Percentiles rank a stretch among this genome's conserved stretches.
Evolutionary conservation across 2,797 vertebrate genomes (phyloP).

Genomic region (Adrianichthys oophorus): DNA sequence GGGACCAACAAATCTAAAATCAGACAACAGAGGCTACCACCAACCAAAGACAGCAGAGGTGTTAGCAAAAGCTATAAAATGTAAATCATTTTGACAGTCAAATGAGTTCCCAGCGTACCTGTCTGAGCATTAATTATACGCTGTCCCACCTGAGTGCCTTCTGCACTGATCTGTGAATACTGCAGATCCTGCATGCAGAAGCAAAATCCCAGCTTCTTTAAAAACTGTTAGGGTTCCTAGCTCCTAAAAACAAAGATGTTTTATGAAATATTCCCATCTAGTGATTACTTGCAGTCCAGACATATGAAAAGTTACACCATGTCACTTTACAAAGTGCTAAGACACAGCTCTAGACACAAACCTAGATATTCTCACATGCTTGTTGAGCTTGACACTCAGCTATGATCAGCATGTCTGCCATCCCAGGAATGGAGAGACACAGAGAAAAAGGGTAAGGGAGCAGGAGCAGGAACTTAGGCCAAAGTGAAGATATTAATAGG

Average conservation of each 20-base stretch:
- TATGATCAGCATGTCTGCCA: constrained; percentile 65
- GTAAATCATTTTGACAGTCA: constrained; percentile 37
- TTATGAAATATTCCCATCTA: not conserved
- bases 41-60: constrained; percentile 28
- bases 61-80: constrained; percentile 11
- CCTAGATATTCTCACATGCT: constrained; percentile 50
- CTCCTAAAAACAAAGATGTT: not conserved
- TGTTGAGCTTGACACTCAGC: constrained; percentile 37
- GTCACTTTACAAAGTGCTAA: constrained; percentile 6
- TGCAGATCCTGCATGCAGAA: no score
- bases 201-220: no score
- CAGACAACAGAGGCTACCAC: constrained; percentile 1
- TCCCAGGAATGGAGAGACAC: constrained; percentile 60
- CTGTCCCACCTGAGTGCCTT: not conserved
- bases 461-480: constrained; percentile 25
- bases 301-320: constrained; percentile 34
- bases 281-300: constrained; percentile 15
- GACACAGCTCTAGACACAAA: constrained; percentile 30
- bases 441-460: constrained; percentile 21
- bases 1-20: no score
- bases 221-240: constrained; percentile 6
- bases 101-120: constrained; percentile 20
- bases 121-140: not conserved
- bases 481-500: constrained; percentile 61
- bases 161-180: not conserved